Evolutionary conservation across 2,888 invertebrate species (phyloP).

Genomic region (Resseliella maxima): DNA sequence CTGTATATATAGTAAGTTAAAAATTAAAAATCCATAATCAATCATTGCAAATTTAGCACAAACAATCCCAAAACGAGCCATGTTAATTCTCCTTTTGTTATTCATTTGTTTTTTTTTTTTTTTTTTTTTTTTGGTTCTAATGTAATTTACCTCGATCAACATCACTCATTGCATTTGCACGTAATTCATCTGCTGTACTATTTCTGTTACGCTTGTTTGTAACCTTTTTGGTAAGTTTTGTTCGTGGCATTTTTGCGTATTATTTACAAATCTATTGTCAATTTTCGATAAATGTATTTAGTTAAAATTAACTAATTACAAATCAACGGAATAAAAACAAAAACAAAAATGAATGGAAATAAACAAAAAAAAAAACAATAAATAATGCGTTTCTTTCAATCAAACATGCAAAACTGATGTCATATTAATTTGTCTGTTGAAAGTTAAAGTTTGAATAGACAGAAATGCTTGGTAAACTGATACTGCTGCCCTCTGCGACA

Average conservation of each 20-base stretch:
- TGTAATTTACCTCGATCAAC: slow-evolving; percentile 5
- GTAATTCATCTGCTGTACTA: slow-evolving; percentile 12
- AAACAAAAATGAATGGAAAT: background rate
- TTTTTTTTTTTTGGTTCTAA: background rate
- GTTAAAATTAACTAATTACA: background rate
- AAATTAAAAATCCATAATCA: background rate
- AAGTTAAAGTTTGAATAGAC: background rate
- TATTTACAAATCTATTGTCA: background rate
- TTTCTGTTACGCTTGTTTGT: slow-evolving; percentile 47
- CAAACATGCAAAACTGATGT: background rate
- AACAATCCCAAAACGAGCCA: too few relatives aligned
- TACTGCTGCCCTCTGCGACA: background rate
- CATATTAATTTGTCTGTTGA: slow-evolving; percentile 14
- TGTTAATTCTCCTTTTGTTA: too few relatives aligned
- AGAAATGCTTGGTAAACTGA: background rate
- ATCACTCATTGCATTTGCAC: slow-evolving; percentile 37
- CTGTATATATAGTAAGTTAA: background rate
- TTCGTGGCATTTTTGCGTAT: slow-evolving; percentile 41
- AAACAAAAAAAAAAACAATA: background rate
- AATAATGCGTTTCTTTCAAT: background rate
- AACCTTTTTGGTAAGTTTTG: slow-evolving; percentile 38
- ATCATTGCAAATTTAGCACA: background rate
- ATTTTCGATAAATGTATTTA: background rate
- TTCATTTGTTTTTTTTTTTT: background rate
- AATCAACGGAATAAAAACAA: background rate